Evolutionary conservation across 2,113 vertebrate species (phyloP), one percentile per base, ranked within the genome.

Genomic region (Nerophis ophidion): DNA sequence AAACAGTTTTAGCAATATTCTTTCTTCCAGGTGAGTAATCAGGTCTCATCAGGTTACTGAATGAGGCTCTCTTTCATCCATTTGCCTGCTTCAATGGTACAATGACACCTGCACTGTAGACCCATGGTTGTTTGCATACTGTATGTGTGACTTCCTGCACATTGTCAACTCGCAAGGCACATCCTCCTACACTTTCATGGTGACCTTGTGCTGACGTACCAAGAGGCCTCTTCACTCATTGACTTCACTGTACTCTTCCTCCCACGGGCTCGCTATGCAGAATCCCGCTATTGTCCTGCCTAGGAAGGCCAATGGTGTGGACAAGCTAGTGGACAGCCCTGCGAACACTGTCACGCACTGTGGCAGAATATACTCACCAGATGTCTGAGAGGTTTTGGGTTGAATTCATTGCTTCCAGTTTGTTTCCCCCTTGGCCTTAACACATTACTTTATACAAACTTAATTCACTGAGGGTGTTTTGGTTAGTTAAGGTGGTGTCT

Each of bases 191-290:
- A 75, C 84, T 44, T 80, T 82, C 70, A 76, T 82, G 76, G 81
- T 76, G 78, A 86, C 78, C 82, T 80, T 67, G 77, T 38, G 66
- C 71, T 88, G 86, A 89, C 86, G 86, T 84, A 86, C 82, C 82
- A 82, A 77, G 74, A 86, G 82, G 84, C 84, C 88, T 88, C 88
- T 83, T 90, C 88, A 89, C 85, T 90, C 87, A 85, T 89, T 86
- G 84, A 87, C 82, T 87, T 85, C 63, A 86, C 81, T 87, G 87
- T 87, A 80, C 77, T 76, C 81, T 81, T 85, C 85, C 86, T 83
- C 88, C 88, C 86, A 90, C 87, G 60, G 68, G 61, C 61, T 62
- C 15, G 35, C 77, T 14, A 51, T 55, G 72, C 78, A 89, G 87
- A 89, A 89, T 87, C 82, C 77, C 8, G 66, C 83, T 65, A 83